Conservation (phyloP, 2,797 vertebrate genomes). For the Lithobates pipiens region DNA sequence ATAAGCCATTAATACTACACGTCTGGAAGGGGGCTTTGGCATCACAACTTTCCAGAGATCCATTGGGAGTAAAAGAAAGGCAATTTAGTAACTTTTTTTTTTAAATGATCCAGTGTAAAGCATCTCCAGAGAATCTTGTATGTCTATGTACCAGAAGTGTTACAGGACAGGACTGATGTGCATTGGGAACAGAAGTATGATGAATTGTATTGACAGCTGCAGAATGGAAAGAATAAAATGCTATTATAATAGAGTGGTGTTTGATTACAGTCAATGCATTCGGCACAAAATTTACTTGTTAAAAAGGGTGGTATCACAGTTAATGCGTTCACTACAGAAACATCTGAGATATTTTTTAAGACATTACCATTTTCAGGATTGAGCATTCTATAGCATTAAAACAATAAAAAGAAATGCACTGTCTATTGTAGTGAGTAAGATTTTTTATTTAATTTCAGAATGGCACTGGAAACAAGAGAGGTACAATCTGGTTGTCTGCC, state of each 20-base stretch:
- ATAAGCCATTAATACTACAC: slow-evolving; percentile 62
- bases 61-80: slow-evolving; percentile 43
- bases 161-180: slow-evolving; percentile 37
- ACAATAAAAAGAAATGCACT: background rate
- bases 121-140: slow-evolving; percentile 47
- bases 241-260: slow-evolving; percentile 16
- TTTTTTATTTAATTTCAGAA: too few relatives aligned
- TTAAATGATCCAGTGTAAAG: slow-evolving; percentile 54
- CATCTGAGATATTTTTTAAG: background rate
- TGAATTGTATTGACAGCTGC: slow-evolving; percentile 36
- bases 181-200: slow-evolving; percentile 2
- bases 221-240: background rate
- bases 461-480: too few relatives aligned
- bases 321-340: background rate
- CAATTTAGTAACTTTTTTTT: slow-evolving; percentile 49
- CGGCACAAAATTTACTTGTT: slow-evolving; percentile 9
- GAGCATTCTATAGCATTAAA: background rate
- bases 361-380: too few relatives aligned
- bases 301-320: background rate
- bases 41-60: slow-evolving; percentile 51
- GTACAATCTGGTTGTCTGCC: too few relatives aligned
- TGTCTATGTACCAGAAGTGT: slow-evolving; percentile 51
- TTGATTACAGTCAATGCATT: slow-evolving; percentile 62
- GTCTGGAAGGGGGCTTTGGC: slow-evolving; percentile 25
- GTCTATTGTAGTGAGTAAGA: background rate